phyloP scores from a whole-genome alignment of 2,888 invertebrate genomes.

The Mesorhabditis spiculigera region DNA sequence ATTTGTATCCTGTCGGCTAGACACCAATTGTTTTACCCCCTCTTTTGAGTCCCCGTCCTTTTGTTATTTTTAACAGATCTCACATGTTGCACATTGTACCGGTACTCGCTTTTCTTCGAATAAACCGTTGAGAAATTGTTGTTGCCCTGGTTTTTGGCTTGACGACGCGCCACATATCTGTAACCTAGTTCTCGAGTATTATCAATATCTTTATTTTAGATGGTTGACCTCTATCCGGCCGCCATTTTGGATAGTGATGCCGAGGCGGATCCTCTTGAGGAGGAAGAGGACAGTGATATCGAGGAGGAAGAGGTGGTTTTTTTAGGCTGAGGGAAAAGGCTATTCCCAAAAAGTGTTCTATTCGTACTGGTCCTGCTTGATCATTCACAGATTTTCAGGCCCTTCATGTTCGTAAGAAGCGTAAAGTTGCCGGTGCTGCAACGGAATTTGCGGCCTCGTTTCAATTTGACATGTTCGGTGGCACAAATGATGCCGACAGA shows the following conservation, averaged over 20 bases:
- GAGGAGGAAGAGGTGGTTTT: conserved; percentile 25
- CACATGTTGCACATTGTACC: too few relatives aligned
- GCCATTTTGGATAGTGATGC: conserved; percentile 38
- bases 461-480: conserved; percentile 27
- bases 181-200: too few relatives aligned
- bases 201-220: not conserved
- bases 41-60: too few relatives aligned
- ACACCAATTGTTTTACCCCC: too few relatives aligned
- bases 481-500: conserved; percentile 19
- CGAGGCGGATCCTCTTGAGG: conserved; percentile 30
- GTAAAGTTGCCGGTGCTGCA: conserved; percentile 39
- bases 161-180: too few relatives aligned
- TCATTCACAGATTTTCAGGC: conserved; percentile 23
- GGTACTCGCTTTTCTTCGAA: too few relatives aligned
- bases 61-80: too few relatives aligned
- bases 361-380: not conserved
- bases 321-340: too few relatives aligned
- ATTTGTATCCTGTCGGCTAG: too few relatives aligned
- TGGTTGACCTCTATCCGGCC: conserved; percentile 27
- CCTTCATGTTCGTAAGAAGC: conserved; percentile 39
- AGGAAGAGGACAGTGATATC: conserved; percentile 28
- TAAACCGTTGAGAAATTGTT: too few relatives aligned
- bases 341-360: too few relatives aligned
- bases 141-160: too few relatives aligned
- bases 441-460: conserved; percentile 40